Conservation (phyloP, 2,888 invertebrate species). For the Apamea epomidion region DNA sequence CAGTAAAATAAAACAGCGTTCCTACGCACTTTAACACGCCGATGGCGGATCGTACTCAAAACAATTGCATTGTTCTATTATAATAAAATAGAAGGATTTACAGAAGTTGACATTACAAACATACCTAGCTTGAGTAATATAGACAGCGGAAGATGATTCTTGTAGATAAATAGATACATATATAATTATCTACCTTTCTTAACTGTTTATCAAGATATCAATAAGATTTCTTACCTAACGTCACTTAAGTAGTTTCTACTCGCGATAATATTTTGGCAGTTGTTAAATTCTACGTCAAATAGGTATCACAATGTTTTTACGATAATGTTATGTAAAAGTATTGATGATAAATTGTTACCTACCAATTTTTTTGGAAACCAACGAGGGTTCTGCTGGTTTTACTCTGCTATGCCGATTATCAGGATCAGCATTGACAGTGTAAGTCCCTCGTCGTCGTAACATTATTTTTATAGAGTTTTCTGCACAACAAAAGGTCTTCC, state of each 20-base stretch:
- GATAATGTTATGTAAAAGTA: slow-evolving; percentile 31
- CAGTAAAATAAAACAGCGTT: slow-evolving; percentile 45
- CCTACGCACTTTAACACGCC: slow-evolving; percentile 43
- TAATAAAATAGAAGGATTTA: slow-evolving; percentile 39
- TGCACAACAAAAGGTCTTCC: slow-evolving; percentile 62
- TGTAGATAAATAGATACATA: slow-evolving; percentile 38
- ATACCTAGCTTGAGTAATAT: slow-evolving; percentile 15
- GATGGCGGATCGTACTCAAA: slow-evolving; percentile 32
- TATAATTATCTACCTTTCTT: slow-evolving; percentile 1
- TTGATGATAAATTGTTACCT: slow-evolving; percentile 61
- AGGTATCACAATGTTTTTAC: slow-evolving; percentile 26
- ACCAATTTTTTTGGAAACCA: slow-evolving; percentile 79
- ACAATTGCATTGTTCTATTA: slow-evolving; percentile 63
- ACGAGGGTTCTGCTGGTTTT: slow-evolving; percentile 73
- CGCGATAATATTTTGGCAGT: slow-evolving; percentile 54
- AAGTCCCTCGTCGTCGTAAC: slow-evolving; percentile 86
- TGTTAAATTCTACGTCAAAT: slow-evolving; percentile 40
- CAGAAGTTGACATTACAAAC: slow-evolving; percentile 45
- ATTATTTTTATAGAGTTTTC: slow-evolving; percentile 73
- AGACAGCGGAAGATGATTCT: slow-evolving; percentile 29
- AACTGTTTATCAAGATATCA: slow-evolving; percentile 57
- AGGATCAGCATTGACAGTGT: slow-evolving; percentile 85
- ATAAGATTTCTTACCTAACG: slow-evolving; percentile 52
- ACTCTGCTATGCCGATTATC: slow-evolving; percentile 74
- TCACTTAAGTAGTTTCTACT: slow-evolving; percentile 34